phyloP scores from a whole-genome alignment of 2,888 invertebrate genomes.

The Ligdia adustata region DNA sequence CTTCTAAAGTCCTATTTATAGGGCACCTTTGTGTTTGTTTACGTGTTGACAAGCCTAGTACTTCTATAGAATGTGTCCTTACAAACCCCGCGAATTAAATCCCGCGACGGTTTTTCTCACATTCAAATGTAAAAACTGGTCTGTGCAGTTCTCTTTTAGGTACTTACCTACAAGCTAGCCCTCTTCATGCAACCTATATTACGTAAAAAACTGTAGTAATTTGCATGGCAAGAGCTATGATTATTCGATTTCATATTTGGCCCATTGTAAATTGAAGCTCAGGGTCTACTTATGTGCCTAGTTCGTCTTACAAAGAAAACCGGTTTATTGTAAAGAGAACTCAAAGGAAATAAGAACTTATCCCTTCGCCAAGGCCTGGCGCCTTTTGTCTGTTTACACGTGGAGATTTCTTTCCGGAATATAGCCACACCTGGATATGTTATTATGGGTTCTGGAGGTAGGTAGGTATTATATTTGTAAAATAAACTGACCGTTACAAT shows the following conservation, averaged over 20 bases:
- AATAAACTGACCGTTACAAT: constrained; percentile 2
- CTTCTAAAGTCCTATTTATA: no score
- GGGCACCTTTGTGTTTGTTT: no score
- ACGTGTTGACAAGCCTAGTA: no score
- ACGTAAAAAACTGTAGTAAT: neutral
- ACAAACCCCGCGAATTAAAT: no score
- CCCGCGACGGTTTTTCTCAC: no score
- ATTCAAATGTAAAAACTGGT: constrained; percentile 9
- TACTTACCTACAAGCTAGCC: neutral
- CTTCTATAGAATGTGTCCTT: no score
- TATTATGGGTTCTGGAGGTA: no score
- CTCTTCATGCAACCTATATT: neutral
- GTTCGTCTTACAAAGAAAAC: constrained; percentile 10
- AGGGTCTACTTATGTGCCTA: neutral
- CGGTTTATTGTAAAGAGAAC: constrained; percentile 11
- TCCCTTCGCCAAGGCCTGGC: constrained; percentile 13
- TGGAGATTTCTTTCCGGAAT: constrained; percentile 8
- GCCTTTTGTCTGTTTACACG: constrained; percentile 11
- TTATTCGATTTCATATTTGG: neutral
- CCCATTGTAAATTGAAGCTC: neutral
- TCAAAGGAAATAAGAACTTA: neutral
- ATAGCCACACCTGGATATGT: constrained; percentile 14
- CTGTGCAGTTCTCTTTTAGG: neutral
- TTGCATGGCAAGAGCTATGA: neutral
- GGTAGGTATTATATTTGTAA: constrained; percentile 2